Evolutionary conservation across 2,888 invertebrate genomes (phyloP).

Genomic region (Nowickia ferox): DNA sequence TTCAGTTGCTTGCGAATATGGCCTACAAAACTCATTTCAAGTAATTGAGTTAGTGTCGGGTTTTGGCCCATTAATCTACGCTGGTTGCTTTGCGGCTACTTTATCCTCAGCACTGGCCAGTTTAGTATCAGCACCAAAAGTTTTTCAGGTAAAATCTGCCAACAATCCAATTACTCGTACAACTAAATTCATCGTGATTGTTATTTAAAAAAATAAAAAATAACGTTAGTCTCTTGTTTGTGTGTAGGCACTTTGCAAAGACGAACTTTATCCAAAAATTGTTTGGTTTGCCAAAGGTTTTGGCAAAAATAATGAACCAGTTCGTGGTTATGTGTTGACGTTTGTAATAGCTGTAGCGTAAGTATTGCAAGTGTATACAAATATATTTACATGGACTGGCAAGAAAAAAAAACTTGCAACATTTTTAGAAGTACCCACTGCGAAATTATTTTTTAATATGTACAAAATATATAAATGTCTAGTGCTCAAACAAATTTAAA

Average conservation of each 20-base stretch:
- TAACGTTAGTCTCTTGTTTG: slow-evolving; percentile 40
- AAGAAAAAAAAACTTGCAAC: neutral
- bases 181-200: neutral
- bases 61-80: slow-evolving; percentile 96
- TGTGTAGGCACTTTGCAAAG: slow-evolving; percentile 94
- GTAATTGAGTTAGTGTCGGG: slow-evolving; percentile 92
- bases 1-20: slow-evolving; percentile 86
- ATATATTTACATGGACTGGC: no score
- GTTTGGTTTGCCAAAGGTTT: slow-evolving; percentile 95
- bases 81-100: slow-evolving; percentile 98
- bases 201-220: neutral
- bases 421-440: neutral
- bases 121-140: slow-evolving; percentile 97
- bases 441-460: no score
- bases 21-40: slow-evolving; percentile 84
- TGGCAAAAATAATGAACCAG: slow-evolving; percentile 91
- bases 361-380: slow-evolving; percentile 74
- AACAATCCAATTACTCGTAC: slow-evolving; percentile 38
- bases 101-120: slow-evolving; percentile 98
- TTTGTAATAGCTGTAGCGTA: slow-evolving; percentile 95
- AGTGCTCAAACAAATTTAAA: no score
- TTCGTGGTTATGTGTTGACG: slow-evolving; percentile 95
- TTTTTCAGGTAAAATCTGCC: slow-evolving; percentile 87
- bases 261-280: slow-evolving; percentile 96
- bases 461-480: no score